A percentile compares a stretch with the other conserved stretches of the same genome.
These are phyloP conservation scores for Pangasius krempfi DNA, from an alignment of 2,797 vertebrate species.

Conservation along the genomic window DNA sequence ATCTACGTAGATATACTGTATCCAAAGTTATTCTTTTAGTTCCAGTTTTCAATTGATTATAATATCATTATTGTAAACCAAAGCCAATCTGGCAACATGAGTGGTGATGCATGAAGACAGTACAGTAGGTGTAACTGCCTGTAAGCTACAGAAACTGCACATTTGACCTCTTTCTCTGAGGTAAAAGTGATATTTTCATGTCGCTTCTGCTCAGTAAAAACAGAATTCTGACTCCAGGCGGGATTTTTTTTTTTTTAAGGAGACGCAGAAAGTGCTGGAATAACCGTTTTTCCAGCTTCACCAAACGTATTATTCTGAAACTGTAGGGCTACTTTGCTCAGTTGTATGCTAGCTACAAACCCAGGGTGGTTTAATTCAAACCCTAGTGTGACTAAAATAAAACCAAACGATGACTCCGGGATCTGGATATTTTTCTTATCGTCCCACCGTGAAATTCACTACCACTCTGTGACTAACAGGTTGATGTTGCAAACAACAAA, in stretches of 20 bases:
- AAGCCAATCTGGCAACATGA: conserved; percentile 4
- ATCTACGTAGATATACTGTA: not conserved
- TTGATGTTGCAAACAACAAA: not conserved
- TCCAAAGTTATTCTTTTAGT: not conserved
- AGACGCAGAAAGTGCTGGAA: not conserved
- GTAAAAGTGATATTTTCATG: not conserved
- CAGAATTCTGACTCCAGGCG: not conserved
- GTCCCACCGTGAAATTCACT: not conserved
- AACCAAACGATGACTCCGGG: not conserved
- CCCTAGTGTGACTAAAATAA: not conserved
- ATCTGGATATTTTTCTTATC: not conserved
- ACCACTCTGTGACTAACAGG: conserved; percentile 11
- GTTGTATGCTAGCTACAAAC: not conserved
- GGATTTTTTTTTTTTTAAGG: not conserved
- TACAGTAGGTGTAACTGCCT: not conserved
- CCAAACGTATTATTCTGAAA: not conserved
- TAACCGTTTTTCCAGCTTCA: not conserved
- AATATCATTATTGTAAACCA: not conserved
- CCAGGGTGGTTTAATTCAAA: not conserved
- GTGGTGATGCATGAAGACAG: not conserved
- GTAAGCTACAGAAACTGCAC: not conserved
- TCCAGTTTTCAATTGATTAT: not conserved
- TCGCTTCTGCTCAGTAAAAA: not conserved
- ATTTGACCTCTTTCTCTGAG: not conserved
- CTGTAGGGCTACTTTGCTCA: not conserved